Base-by-base conservation (phyloP, 2,888 invertebrate species). In the Helobdella robusta region DNA sequence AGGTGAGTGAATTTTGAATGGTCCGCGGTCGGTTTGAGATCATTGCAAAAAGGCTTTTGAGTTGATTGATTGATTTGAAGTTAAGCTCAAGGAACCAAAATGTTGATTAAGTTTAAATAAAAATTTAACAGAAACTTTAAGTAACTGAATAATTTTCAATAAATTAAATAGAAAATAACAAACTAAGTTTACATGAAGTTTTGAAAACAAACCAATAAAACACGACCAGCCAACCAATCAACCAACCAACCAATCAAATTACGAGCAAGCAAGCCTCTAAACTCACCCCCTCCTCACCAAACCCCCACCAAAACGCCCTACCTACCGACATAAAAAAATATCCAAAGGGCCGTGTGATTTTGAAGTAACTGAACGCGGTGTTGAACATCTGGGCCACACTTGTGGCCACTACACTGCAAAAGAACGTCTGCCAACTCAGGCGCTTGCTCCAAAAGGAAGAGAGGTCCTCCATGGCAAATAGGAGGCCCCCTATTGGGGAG, bases 381-480 rank as follows among this genome's bases (percentile, higher is more conserved):
- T 73, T 71, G 66, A 73, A 66, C 18, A 73, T 48, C 59, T 69
- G 67, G 8, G 73, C 71, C 15, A 68, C 68, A 30, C 66, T 66
- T 2, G 72, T 68, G 59, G 73, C 70, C 25, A 77, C 62, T 65
- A 75, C 75, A 40, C 74, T 74, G 59, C 76, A 75, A 56, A 77
- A 77, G 68, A 77, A 77, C 8, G 74, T 74, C 68, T 76, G 74
- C 77, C 77, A 77, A 5, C 75, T 74, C 25, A 77, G 69, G 5
- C 71, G 69, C 63, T 72, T 72, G 30, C 73, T 73, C 77, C 77
- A 77, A 70, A 75, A 74, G 11, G 76, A 76, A 2, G 76, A 74
- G 25, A 77, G 73, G 69, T 77, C 77, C 66, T 77, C 77, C 75
- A 77, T 75, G 32, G 76, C 75, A 67, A 77, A 77, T 6, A 76